phyloP scores from a whole-genome alignment of 2,797 vertebrate genomes.

The Brotula barbata region DNA sequence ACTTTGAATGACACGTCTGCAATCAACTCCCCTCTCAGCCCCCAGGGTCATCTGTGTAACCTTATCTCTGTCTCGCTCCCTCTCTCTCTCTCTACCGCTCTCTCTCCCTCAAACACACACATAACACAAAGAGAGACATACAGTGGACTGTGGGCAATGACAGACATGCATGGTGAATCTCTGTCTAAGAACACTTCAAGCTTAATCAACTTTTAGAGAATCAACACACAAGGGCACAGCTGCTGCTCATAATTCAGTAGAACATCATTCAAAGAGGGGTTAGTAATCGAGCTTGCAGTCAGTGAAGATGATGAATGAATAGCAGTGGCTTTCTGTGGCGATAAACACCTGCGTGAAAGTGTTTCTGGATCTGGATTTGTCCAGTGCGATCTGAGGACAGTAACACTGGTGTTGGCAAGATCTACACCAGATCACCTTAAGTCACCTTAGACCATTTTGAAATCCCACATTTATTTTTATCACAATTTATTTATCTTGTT shows the following conservation, averaged over 20 bases:
- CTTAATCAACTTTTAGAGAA: constrained; percentile 23
- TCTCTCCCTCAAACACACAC: constrained; percentile 4
- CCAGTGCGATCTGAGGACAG: constrained; percentile 4
- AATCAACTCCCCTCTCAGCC: constrained; percentile 33
- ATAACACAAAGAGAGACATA: neutral
- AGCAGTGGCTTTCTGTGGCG: constrained; percentile 11
- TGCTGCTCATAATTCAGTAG: constrained; percentile 24
- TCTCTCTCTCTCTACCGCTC: neutral
- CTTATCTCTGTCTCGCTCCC: constrained; percentile 12
- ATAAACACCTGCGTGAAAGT: constrained; percentile 28
- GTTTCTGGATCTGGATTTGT: constrained; percentile 13
- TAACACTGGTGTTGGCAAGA: neutral
- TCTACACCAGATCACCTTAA: too few species aligned
- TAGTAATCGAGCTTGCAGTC: neutral
- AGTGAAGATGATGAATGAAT: constrained; percentile 1
- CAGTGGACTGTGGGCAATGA: neutral
- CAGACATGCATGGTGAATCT: constrained; percentile 7
- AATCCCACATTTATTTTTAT: too few species aligned
- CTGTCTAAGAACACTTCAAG: constrained; percentile 15
- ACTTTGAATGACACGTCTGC: constrained; percentile 30
- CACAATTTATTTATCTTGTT: too few species aligned
- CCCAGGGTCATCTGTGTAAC: constrained; percentile 44
- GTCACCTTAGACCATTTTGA: too few species aligned
- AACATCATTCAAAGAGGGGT: constrained; percentile 24
- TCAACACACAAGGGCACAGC: constrained; percentile 2